phyloP scores from a whole-genome alignment of 2,113 vertebrate species.

The Marcusenius ussheri region DNA sequence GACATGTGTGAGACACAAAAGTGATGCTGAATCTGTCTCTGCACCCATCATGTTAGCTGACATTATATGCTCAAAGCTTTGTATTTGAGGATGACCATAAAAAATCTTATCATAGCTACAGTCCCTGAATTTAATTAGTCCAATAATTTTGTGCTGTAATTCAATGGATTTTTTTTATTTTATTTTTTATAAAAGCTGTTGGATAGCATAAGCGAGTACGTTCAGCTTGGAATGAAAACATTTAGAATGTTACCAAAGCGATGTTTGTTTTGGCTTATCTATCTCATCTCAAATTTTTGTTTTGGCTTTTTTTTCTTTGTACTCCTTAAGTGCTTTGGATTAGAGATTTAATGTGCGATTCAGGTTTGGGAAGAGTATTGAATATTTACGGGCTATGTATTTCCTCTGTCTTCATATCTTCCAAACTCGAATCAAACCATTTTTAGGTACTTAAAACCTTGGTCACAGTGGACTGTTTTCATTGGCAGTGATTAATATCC shows the following conservation, averaged over 20 bases:
- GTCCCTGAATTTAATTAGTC: neutral
- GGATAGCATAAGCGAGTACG: neutral
- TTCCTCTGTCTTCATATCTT: neutral
- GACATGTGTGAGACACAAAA: neutral
- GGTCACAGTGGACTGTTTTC: neutral
- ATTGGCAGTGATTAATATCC: neutral
- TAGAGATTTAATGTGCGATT: neutral
- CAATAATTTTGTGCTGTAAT: neutral
- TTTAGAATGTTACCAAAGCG: neutral
- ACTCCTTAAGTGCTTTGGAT: neutral
- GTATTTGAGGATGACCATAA: neutral
- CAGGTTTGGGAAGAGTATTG: neutral
- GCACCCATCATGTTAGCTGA: neutral
- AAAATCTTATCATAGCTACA: neutral
- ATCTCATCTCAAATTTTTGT: neutral
- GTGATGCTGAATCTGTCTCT: neutral
- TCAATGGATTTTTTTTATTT: neutral
- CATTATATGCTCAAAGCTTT: neutral
- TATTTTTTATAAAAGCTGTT: neutral
- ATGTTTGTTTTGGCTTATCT: neutral
- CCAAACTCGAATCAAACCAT: neutral
- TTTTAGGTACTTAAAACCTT: neutral
- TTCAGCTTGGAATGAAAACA: neutral
- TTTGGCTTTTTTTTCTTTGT: neutral
- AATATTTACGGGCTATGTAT: neutral